These are phyloP conservation scores for Colostygia pectinataria DNA, from an alignment of 2,888 invertebrate species.

Conservation along the genomic window DNA sequence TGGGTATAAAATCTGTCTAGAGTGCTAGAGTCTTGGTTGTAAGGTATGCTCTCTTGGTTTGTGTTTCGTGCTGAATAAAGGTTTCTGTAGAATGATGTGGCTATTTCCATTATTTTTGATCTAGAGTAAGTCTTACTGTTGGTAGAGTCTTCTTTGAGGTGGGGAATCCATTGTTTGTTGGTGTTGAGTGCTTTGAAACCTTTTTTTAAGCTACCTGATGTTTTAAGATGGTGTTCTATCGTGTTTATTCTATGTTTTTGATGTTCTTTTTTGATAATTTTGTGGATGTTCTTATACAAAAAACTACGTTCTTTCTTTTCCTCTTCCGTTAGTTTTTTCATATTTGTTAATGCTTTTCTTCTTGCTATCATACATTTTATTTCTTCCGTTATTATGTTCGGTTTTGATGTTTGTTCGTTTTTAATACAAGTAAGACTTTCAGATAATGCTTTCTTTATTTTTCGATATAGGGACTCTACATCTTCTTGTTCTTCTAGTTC, in stretches of 20 bases:
- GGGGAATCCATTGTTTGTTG: slow-evolving; percentile 23
- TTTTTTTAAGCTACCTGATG: slow-evolving; percentile 14
- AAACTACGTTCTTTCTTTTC: background rate
- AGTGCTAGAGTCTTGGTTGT: slow-evolving; percentile 9
- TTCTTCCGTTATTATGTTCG: too few species aligned
- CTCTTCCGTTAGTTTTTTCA: background rate
- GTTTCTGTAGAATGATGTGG: slow-evolving; percentile 24
- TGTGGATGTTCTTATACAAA: slow-evolving; percentile 21
- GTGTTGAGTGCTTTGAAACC: slow-evolving; percentile 23
- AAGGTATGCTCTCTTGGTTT: slow-evolving; percentile 13
- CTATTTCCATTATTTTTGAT: slow-evolving; percentile 18
- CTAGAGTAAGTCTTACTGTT: background rate
- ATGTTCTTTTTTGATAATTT: slow-evolving; percentile 17
- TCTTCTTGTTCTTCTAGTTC: too few species aligned
- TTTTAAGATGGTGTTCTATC: slow-evolving; percentile 17
- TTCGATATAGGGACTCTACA: too few species aligned
- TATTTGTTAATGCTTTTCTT: background rate
- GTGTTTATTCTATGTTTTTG: slow-evolving; percentile 8
- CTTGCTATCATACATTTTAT: background rate
- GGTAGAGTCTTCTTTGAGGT: slow-evolving; percentile 18
- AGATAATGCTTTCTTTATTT: too few species aligned
- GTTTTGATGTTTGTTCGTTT: background rate
- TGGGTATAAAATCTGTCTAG: slow-evolving; percentile 3
- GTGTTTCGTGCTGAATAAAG: background rate
- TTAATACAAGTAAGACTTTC: too few species aligned